Conservation (phyloP, 1,140 invertebrate species). For the Adoxophyes honmai region DNA sequence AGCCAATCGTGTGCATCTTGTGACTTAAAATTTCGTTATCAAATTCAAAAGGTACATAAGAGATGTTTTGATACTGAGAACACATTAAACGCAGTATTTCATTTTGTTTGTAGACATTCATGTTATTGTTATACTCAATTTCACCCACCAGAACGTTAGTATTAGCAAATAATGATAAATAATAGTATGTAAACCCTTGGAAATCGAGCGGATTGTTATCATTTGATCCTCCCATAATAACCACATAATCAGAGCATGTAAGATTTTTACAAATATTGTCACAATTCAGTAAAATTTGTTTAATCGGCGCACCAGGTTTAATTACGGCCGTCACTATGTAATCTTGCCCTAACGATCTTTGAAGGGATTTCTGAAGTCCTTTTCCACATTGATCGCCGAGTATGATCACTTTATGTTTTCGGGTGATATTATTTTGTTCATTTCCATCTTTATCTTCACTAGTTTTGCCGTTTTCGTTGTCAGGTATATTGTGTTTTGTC, state of each 20-base stretch:
- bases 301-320: neutral
- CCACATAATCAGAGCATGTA: neutral
- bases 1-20: no score
- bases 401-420: neutral
- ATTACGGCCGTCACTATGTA: neutral
- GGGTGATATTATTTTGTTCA: neutral
- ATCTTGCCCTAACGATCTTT: neutral
- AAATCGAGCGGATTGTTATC: neutral
- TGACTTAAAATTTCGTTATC: no score
- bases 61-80: no score
- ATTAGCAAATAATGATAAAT: neutral
- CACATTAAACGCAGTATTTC: neutral
- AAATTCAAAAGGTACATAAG: no score
- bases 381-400: neutral
- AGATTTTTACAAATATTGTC: neutral
- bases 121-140: neutral
- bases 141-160: neutral
- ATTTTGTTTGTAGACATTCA: neutral
- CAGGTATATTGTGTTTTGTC: no score
- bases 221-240: neutral
- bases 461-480: no score
- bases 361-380: neutral
- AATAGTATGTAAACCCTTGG: neutral
- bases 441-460: no score
- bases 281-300: neutral